Evolutionary conservation across 2,797 vertebrate species (phyloP), one percentile per base, ranked within the genome.

Genomic region (Notoglanidium macrostoma): DNA sequence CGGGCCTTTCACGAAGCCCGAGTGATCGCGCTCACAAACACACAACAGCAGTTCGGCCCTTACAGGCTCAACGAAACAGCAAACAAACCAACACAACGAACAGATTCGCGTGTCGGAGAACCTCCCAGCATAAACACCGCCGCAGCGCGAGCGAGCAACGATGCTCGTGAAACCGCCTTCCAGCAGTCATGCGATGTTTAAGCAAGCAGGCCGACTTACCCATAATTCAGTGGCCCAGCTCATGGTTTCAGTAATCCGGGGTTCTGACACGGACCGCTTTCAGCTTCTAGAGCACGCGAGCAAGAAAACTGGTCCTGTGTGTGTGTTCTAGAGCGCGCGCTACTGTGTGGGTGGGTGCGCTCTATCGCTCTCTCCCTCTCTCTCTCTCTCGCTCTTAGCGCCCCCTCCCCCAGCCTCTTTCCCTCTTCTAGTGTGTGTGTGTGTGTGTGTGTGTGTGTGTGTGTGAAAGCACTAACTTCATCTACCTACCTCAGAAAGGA

Each of bases 141-240:
- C 40, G 61, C 49, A 35, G 59, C 29, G 63, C 76, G 63, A 70
- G 61, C 35, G 32, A 70, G 32, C 35, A 44, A 23, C 84, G 84
- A 77, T 77, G 84, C 84, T 51, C 40, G 17, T 15, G 11, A 40
- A 35, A 9, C 82, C 54, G 55, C 70, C 26, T 5, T 44, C 54
- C 35, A 17, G 6, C 68, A 72, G 32, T 59, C 55, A 21, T 29
- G 72, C 70, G 29, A 29, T 11, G 26, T 46, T 61, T 46, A 4
- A 61, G 29, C 9, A 14, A 23, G 23, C 5, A 78, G 6, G 14
- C 2, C 15, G 44, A 94, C 96, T 96, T 92, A 96, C 96, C 96
- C 96, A 96, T 86, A 96, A 95, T 93, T 96, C 96, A 87, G 94
- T 93, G 92, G 96, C 96, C 96, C 96, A 96, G 95, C 96, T 96